Percentiles rank a stretch among this genome's conserved stretches.
phyloP scores from a whole-genome alignment of 2,113 vertebrate species.

The Phylloscopus trochiloides region DNA sequence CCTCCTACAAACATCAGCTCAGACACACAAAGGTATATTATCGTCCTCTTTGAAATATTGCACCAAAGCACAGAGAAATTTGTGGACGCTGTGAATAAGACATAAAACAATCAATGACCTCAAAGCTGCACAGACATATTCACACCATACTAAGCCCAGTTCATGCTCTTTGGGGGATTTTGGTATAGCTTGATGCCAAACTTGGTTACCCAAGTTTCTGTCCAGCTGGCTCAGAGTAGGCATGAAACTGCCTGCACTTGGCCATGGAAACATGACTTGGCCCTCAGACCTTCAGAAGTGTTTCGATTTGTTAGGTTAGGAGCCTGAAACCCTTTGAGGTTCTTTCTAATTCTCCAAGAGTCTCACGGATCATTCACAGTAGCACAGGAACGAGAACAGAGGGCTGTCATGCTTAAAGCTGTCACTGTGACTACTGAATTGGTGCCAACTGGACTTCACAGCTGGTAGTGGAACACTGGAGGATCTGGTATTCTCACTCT shows the following conservation, averaged over 20 bases:
- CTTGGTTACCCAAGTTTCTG: neutral
- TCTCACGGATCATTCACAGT: neutral
- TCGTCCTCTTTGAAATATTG: neutral
- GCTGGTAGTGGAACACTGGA: neutral
- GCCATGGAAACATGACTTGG: neutral
- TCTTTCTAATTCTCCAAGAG: neutral
- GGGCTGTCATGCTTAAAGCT: neutral
- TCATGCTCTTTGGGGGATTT: neutral
- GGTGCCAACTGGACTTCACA: neutral
- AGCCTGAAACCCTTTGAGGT: neutral
- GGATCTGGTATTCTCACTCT: neutral
- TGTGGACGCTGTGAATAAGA: neutral
- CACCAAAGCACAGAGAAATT: neutral
- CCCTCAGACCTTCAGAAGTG: neutral
- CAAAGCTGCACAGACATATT: neutral
- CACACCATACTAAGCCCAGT: neutral
- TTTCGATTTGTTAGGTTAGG: neutral
- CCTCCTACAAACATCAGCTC: neutral
- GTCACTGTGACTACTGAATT: neutral
- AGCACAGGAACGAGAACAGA: neutral
- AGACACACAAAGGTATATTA: neutral
- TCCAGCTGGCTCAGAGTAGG: neutral
- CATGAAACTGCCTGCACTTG: neutral
- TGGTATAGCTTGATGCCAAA: neutral
- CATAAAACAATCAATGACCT: neutral